phyloP scores from a whole-genome alignment of 1,140 invertebrate genomes.

The Aphis craccivora region DNA sequence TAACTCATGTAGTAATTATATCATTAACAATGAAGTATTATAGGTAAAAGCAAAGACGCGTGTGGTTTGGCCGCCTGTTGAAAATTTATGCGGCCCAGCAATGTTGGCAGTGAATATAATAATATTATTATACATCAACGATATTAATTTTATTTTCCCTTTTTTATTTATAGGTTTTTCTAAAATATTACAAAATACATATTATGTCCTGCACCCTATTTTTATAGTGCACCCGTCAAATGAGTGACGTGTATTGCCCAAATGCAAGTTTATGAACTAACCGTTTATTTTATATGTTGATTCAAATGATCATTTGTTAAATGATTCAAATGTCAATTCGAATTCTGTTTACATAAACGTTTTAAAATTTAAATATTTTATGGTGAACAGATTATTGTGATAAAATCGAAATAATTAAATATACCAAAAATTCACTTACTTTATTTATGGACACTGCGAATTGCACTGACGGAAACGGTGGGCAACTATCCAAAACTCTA shows the following conservation, averaged over 20 bases:
- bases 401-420: neutral
- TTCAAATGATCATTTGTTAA: too few species aligned
- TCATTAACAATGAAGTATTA: neutral
- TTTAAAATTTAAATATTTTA: neutral
- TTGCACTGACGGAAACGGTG: neutral
- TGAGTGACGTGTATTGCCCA: neutral
- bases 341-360: neutral
- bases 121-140: neutral
- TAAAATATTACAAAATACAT: neutral
- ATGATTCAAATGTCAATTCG: neutral
- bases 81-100: neutral
- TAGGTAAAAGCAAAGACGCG: neutral
- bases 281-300: too few species aligned
- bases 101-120: neutral
- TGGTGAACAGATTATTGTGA: neutral
- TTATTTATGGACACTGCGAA: neutral
- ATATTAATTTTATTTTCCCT: neutral
- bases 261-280: neutral
- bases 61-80: neutral
- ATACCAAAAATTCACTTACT: neutral
- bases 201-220: neutral
- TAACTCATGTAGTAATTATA: conserved; percentile 5
- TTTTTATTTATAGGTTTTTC: neutral
- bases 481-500: neutral
- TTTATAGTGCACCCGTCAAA: neutral